These are phyloP conservation scores for Meganola albula DNA, from an alignment of 2,888 invertebrate species.

Conservation along the genomic window DNA sequence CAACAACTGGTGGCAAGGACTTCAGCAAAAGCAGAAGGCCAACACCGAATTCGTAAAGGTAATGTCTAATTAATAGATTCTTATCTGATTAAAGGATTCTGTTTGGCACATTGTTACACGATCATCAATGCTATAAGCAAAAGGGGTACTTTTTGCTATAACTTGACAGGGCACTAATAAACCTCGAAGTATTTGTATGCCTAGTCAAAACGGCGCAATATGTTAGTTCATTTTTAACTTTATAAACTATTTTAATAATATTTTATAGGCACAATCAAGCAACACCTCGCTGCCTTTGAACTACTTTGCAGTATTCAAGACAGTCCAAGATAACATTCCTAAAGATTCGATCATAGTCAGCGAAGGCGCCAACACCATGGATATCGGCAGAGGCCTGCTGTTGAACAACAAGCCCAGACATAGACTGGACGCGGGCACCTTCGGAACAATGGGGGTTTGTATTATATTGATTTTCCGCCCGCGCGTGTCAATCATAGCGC, in stretches of 20 bases:
- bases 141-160: background rate
- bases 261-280: slow-evolving; percentile 76
- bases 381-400: slow-evolving; percentile 94
- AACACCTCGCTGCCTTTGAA: slow-evolving; percentile 89
- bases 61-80: too few species aligned
- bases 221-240: too few species aligned
- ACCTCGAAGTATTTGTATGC: too few species aligned
- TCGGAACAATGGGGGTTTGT: slow-evolving; percentile 95
- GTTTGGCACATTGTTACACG: background rate
- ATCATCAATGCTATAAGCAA: background rate
- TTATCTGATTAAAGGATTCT: background rate
- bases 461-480: too few species aligned
- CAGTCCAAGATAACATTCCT: slow-evolving; percentile 86
- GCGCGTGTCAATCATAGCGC: too few species aligned
- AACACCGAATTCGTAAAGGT: slow-evolving; percentile 85
- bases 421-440: slow-evolving; percentile 96
- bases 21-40: slow-evolving; percentile 83
- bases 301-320: slow-evolving; percentile 94
- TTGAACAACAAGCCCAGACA: slow-evolving; percentile 90
- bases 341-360: slow-evolving; percentile 93
- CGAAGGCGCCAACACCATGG: slow-evolving; percentile 99
- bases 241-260: too few species aligned
- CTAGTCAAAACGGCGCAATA: too few species aligned
- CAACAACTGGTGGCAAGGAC: slow-evolving; percentile 86
- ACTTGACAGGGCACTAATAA: too few species aligned